Conservation (phyloP, 2,888 invertebrate genomes). For the Odontocerum albicorne region DNA sequence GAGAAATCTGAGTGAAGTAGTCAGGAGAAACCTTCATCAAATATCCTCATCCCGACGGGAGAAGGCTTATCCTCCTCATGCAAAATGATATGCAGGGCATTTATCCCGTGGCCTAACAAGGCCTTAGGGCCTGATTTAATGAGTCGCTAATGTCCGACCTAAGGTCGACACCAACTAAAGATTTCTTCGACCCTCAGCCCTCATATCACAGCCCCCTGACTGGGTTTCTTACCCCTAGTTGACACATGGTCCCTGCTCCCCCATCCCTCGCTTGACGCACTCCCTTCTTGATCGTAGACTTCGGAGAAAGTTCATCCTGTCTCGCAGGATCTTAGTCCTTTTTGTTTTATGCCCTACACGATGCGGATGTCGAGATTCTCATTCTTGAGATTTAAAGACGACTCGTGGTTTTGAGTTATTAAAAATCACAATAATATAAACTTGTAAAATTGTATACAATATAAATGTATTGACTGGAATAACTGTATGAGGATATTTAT, state of each 20-base stretch:
- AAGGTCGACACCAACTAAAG: slow-evolving; percentile 35
- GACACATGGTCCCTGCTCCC: not conserved
- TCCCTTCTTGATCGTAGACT: slow-evolving; percentile 2
- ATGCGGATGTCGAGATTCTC: slow-evolving; percentile 18
- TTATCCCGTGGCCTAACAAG: slow-evolving; percentile 27
- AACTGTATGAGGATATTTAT: too few species aligned
- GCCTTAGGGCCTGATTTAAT: slow-evolving; percentile 34
- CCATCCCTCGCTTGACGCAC: not conserved
- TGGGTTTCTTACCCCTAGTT: slow-evolving; percentile 4
- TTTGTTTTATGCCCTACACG: slow-evolving; percentile 22
- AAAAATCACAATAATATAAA: too few species aligned
- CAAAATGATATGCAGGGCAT: slow-evolving; percentile 4
- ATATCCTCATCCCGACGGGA: too few species aligned
- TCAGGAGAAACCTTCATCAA: slow-evolving; percentile 9
- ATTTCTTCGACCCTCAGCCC: slow-evolving; percentile 33
- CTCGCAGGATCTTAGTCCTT: slow-evolving; percentile 18
- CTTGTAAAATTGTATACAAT: too few species aligned
- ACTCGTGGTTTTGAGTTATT: slow-evolving; percentile 7
- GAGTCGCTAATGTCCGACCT: slow-evolving; percentile 36
- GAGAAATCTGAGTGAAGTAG: slow-evolving; percentile 10
- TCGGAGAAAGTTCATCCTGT: slow-evolving; percentile 12
- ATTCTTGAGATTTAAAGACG: slow-evolving; percentile 10
- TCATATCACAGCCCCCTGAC: slow-evolving; percentile 25
- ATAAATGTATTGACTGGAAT: too few species aligned
- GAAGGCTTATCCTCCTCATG: slow-evolving; percentile 1